Evolutionary conservation across 2,888 invertebrate genomes (phyloP).

Genomic region (Ceratothoa steindachneri): DNA sequence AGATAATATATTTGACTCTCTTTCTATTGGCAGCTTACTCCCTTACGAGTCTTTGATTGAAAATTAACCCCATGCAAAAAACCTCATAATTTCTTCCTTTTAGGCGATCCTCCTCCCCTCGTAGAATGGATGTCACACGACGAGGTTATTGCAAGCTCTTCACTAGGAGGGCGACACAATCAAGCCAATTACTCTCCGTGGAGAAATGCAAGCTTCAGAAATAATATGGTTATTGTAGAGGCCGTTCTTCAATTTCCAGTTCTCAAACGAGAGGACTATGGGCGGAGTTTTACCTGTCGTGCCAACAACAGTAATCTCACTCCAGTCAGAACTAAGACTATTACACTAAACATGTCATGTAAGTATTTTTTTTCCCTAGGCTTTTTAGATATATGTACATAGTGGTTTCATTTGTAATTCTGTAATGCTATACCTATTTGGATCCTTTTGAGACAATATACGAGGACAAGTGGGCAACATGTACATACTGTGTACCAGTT

Average conservation of each 20-base stretch:
- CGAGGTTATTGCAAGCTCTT: slow-evolving; percentile 14
- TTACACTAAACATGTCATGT: slow-evolving; percentile 62
- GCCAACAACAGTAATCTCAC: slow-evolving; percentile 68
- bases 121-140: slow-evolving; percentile 24
- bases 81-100: too few relatives aligned
- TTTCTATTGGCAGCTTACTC: too few relatives aligned
- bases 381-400: not conserved
- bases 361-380: too few relatives aligned
- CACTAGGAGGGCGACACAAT: not conserved
- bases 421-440: too few relatives aligned
- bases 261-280: slow-evolving; percentile 64
- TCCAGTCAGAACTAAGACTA: slow-evolving; percentile 63
- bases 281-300: slow-evolving; percentile 67
- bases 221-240: slow-evolving; percentile 49
- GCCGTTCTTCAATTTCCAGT: slow-evolving; percentile 54
- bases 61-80: too few relatives aligned
- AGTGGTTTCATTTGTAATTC: too few relatives aligned
- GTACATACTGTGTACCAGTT: too few relatives aligned
- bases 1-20: too few relatives aligned
- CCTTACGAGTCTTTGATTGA: too few relatives aligned
- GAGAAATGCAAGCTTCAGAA: slow-evolving; percentile 3
- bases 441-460: too few relatives aligned
- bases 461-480: too few relatives aligned
- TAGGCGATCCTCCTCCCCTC: slow-evolving; percentile 27
- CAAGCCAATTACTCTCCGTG: not conserved